phyloP scores from a whole-genome alignment of 53 echinoderm and acorn worm genomes.

The Temnopleurus reevesii region DNA sequence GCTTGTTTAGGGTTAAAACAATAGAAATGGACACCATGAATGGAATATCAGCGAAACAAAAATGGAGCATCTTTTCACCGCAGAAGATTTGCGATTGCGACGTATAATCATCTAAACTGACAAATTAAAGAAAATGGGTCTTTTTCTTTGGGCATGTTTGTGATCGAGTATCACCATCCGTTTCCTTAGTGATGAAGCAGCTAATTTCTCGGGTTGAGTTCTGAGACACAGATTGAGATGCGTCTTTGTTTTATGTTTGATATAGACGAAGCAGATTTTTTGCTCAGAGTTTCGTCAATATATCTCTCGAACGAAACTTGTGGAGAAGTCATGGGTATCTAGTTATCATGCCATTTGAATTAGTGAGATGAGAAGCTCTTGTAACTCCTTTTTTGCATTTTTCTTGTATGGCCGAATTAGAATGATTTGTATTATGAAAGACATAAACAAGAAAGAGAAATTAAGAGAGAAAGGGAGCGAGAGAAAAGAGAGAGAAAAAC shows the following conservation, averaged over 20 bases:
- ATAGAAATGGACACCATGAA: slow-evolving; percentile 2
- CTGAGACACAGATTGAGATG: not conserved
- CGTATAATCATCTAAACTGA: not conserved
- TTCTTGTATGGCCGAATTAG: not conserved
- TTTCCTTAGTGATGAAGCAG: not conserved
- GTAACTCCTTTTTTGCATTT: not conserved
- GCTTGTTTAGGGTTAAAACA: slow-evolving; percentile 33
- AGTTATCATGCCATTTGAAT: not conserved
- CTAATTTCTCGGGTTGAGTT: no score
- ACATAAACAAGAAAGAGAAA: not conserved
- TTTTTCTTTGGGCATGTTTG: not conserved
- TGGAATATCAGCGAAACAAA: not conserved
- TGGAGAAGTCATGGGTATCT: slow-evolving; percentile 20
- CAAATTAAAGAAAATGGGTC: slow-evolving; percentile 7
- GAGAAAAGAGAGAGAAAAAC: no score
- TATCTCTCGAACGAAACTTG: not conserved
- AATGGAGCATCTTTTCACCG: not conserved
- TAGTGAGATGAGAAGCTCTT: not conserved
- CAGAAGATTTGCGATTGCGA: not conserved
- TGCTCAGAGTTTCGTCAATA: not conserved
- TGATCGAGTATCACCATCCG: not conserved
- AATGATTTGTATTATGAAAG: no score
- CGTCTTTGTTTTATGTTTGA: not conserved
- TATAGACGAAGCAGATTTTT: not conserved
- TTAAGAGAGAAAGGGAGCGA: not conserved